Evolutionary conservation across 2,888 invertebrate genomes (phyloP), one percentile per base, ranked within the genome.

Genomic region (Smittia sp.): DNA sequence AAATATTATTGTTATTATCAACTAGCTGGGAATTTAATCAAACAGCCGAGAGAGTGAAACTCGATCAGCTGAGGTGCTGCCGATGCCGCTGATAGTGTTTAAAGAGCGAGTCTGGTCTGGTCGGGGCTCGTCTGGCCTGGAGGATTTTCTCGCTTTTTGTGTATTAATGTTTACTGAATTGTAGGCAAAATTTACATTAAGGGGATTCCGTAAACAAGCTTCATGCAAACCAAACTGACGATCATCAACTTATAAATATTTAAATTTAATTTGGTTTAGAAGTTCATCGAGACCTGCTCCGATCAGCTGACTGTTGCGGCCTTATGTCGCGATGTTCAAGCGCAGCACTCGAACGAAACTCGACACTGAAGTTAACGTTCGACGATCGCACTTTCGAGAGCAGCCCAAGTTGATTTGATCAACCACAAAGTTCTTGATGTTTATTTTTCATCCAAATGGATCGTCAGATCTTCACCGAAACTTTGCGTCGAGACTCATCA

Each of bases 151-250:
- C 46, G 18, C 46, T 46, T 27, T 20, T 13, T 72, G 38, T 72
- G 72, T 72, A 62, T 72, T 72, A 72, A 72, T 72, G 72, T 72
- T 72, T 72, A 72, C 72, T 72, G 32, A 72, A 72, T 72, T 72
- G 72, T 72, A 72, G 72, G 72, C 72, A 72, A 72, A n/a, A 72
- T 72, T 72, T 72, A 72, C 72, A 72, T 72, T 72, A 72, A 25
- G 72, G 72, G 72, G 72, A 72, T 72, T 72, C 72, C 72, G 72
- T 72, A 72, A 72, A 72, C 72, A 72, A 72, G 27, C 9, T 52
- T 52, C 69, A 69, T 54, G 15, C 69, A 69, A 66, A 66, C 65
- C 65, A 52, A 54, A 69, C 46, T 69, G 25, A 72, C 52, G 70
- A 72, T 72, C 27, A 62, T 62, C 72, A 72, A 72, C 39, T 72